Evolutionary conservation across 2,113 vertebrate species (phyloP), one percentile per base, ranked within the genome.

Genomic region (Nibea albiflora): DNA sequence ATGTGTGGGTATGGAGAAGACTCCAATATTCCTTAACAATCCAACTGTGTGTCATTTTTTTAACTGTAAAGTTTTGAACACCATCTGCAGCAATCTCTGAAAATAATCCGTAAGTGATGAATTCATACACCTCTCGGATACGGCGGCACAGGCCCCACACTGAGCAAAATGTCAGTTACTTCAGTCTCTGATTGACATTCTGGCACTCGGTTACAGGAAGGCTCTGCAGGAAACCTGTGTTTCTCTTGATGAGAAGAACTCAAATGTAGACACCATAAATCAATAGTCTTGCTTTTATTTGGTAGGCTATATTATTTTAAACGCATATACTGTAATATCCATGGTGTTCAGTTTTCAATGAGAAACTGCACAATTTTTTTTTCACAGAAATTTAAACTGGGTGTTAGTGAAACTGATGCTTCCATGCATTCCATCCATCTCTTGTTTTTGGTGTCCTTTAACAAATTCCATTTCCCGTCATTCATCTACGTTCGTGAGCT

Each of bases 1-100:
- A 24, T 11, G 74, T 76, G 71, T 77, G 74, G 24, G 74, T 57
- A 69, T 73, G 71, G 39, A 66, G 10, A 72, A n/a, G 44, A 72
- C 26, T 67, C 19, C 0, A 0, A 35, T 20, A 46, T 47, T 49
- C 20, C 42, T 15, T 19, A 78, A 50, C 74, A 57, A 62, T 61
- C 64, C 64, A 44, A 75, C 65, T 67, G 71, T 62, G 84, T 78
- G 67, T 79, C 78, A 62, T 26, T 78, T 87, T 92, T 74, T 65
- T 83, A 84, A 70, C 39, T 47, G 52, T 56, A 71, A 74, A 71
- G n/a, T 81, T 86, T 67, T 54, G 54, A 70, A 77, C 80, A 58
- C 88, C 90, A 90, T 93, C 87, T 87, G 90, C 35, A 64, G 46
- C 2, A 4, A 39, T 65, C 31, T 80, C 64, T 70, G 80, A 76